Conservation (phyloP, 2,113 vertebrate species). For the Mus musculus region GRCm39 chr2:45180001-45180500, state of each 20-base stretch:
- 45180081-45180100: conserved; percentile 80
- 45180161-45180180: conserved; percentile 86
- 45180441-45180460: conserved; percentile 56
- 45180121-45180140: conserved; percentile 84
- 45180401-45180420: not conserved
- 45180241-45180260: conserved; percentile 80
- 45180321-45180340: conserved; percentile 76
- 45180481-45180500: conserved; percentile 29
- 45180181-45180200: conserved; percentile 86
- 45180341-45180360: conserved; percentile 72
- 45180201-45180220: conserved; percentile 81
- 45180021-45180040: conserved; percentile 47
- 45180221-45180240: conserved; percentile 79
- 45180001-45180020: conserved; percentile 77
- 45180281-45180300: conserved; percentile 62
- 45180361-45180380: conserved; percentile 26
- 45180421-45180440: conserved; percentile 62
- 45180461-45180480: conserved; percentile 41
- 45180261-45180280: conserved; percentile 81
- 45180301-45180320: conserved; percentile 76
- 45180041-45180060: conserved; percentile 80
- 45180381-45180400: conserved; percentile 37
- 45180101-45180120: conserved; percentile 79
- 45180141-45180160: conserved; percentile 86
- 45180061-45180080: conserved; percentile 70